phyloP scores from a whole-genome alignment of 2,888 invertebrate genomes.

The Drosophila austrosaltans region DNA sequence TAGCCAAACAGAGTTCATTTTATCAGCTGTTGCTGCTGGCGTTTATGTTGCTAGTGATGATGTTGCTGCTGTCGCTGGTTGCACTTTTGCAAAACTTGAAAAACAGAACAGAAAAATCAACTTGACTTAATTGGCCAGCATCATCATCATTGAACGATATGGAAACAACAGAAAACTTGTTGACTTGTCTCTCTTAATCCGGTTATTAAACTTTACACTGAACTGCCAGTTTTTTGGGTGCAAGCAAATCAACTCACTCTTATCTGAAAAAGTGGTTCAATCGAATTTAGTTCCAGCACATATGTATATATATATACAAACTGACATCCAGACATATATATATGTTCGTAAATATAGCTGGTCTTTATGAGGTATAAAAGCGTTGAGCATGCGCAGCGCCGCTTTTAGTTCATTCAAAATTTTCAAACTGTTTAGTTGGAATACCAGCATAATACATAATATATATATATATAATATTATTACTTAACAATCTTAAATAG shows the following conservation, averaged over 20 bases:
- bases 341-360: too few relatives aligned
- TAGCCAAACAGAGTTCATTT: constrained; percentile 20
- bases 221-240: constrained; percentile 28
- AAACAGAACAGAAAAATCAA: constrained; percentile 31
- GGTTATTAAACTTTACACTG: constrained; percentile 76
- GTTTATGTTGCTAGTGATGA: background rate
- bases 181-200: constrained; percentile 64
- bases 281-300: constrained; percentile 28
- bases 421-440: constrained; percentile 41
- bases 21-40: constrained; percentile 38
- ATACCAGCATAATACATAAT: constrained; percentile 16
- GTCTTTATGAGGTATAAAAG: constrained; percentile 55
- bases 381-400: constrained; percentile 59
- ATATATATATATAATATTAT: background rate
- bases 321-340: too few relatives aligned
- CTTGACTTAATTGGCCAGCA: constrained; percentile 50
- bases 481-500: background rate
- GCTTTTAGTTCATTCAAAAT: constrained; percentile 68
- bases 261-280: constrained; percentile 52
- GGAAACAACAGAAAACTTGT: constrained; percentile 48
- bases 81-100: constrained; percentile 36
- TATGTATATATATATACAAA: too few relatives aligned
- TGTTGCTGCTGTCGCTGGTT: constrained; percentile 27
- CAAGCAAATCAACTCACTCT: constrained; percentile 37
- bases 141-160: constrained; percentile 29